Evolutionary conservation across 1,140 invertebrate genomes (phyloP).

Genomic region (Tetragonula clypearis): DNA sequence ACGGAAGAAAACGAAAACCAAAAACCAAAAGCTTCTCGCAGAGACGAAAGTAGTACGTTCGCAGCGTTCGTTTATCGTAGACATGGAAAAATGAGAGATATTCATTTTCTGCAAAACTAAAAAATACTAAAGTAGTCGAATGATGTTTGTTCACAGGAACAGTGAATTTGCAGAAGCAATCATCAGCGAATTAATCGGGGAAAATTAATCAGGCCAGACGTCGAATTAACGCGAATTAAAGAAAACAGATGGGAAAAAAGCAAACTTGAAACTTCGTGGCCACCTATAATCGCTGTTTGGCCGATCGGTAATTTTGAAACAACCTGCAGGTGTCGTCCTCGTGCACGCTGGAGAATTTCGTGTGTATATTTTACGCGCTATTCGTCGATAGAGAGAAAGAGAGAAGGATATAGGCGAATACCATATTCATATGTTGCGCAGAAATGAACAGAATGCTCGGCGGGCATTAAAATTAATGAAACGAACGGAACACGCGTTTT

Average conservation of each 20-base stretch:
- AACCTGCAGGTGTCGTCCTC: neutral
- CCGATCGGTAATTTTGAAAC: neutral
- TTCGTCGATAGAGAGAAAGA: slow-evolving; percentile 21
- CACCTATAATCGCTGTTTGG: neutral
- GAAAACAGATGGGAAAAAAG: no score
- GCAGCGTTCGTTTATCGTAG: no score
- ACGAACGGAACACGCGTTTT: slow-evolving; percentile 77
- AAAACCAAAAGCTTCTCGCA: neutral
- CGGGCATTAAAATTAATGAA: slow-evolving; percentile 80
- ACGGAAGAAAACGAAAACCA: neutral
- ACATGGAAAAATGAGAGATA: no score
- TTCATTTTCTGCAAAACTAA: neutral
- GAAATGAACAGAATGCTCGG: slow-evolving; percentile 77
- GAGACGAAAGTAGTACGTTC: neutral
- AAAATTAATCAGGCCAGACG: no score
- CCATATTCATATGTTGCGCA: slow-evolving; percentile 76
- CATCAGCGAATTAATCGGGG: no score
- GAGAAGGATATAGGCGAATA: slow-evolving; percentile 32
- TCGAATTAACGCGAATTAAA: no score
- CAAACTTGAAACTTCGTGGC: no score
- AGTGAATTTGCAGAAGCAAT: no score
- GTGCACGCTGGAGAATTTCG: slow-evolving; percentile 12
- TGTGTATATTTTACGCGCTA: slow-evolving; percentile 27
- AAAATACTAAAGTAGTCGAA: neutral
- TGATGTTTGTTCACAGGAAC: no score